phyloP scores from a whole-genome alignment of 2,113 vertebrate species.

The Myotis brandtii region DNA sequence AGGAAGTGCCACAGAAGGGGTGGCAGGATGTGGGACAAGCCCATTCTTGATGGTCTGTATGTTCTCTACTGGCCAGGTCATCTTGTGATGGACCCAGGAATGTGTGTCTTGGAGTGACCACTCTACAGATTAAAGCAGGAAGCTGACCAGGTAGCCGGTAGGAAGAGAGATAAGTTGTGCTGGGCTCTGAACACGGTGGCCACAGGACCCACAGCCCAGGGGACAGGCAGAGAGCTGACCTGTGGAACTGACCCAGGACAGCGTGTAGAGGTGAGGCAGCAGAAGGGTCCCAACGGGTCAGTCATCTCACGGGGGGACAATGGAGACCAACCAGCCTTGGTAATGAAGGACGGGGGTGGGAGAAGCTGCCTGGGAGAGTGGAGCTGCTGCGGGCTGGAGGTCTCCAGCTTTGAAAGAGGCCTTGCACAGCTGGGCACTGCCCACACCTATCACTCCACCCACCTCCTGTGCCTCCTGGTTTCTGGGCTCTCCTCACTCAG shows the following conservation, averaged over 20 bases:
- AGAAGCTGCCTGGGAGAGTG: neutral
- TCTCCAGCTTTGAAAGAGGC: neutral
- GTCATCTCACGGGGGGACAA: rapidly evolving
- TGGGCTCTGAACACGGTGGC: neutral
- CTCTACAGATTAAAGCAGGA: neutral
- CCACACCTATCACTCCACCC: no score
- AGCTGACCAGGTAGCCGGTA: rapidly evolving
- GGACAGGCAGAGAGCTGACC: neutral
- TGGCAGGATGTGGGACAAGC: neutral
- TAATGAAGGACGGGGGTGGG: neutral
- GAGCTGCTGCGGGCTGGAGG: rapidly evolving
- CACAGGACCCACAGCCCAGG: neutral
- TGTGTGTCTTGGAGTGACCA: neutral
- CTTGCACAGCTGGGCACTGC: rapidly evolving
- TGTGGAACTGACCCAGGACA: no score
- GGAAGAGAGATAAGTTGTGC: no score
- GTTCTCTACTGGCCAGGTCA: neutral
- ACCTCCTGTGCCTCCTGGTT: neutral
- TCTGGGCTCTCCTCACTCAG: neutral
- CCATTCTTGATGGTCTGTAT: neutral
- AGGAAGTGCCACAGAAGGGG: rapidly evolving
- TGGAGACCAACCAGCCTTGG: rapidly evolving
- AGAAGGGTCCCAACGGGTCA: no score
- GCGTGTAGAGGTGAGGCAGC: neutral
- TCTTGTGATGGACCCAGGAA: neutral